Conservation (phyloP, 2,888 invertebrate species). For the Pseudococcus viburni region DNA sequence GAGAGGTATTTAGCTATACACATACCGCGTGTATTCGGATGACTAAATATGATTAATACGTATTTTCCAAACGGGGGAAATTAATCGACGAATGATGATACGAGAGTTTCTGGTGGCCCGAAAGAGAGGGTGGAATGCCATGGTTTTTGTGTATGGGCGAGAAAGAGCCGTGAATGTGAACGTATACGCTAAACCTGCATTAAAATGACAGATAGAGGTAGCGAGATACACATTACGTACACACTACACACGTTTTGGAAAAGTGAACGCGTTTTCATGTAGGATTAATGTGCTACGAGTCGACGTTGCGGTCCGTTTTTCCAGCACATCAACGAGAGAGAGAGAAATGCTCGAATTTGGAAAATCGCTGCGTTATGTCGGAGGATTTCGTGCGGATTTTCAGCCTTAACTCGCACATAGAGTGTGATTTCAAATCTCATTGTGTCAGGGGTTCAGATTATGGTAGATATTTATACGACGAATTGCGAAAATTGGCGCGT, state of each 20-base stretch:
- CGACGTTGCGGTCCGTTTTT: background rate
- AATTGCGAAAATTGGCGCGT: background rate
- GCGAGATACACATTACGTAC: background rate
- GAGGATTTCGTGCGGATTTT: background rate
- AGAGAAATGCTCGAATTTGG: background rate
- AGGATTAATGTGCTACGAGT: constrained; percentile 8
- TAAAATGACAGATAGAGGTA: background rate
- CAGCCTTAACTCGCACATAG: background rate
- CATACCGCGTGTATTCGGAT: constrained; percentile 15
- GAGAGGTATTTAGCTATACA: constrained; percentile 8
- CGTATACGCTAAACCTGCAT: background rate
- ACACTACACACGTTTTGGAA: background rate
- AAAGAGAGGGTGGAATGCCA: background rate
- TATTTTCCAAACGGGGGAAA: constrained; percentile 36
- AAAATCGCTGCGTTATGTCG: background rate
- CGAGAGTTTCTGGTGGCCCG: background rate
- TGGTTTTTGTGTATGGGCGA: background rate
- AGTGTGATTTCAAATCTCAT: background rate
- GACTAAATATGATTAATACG: constrained; percentile 49
- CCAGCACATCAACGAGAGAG: background rate
- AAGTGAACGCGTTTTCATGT: constrained; percentile 17
- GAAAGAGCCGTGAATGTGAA: background rate
- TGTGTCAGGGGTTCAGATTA: background rate
- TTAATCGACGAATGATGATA: constrained; percentile 37
- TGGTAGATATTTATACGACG: too few species aligned